These are phyloP conservation scores for Drosophila parthenogenetica DNA, from an alignment of 2,888 invertebrate genomes.

Conservation along the genomic window DNA sequence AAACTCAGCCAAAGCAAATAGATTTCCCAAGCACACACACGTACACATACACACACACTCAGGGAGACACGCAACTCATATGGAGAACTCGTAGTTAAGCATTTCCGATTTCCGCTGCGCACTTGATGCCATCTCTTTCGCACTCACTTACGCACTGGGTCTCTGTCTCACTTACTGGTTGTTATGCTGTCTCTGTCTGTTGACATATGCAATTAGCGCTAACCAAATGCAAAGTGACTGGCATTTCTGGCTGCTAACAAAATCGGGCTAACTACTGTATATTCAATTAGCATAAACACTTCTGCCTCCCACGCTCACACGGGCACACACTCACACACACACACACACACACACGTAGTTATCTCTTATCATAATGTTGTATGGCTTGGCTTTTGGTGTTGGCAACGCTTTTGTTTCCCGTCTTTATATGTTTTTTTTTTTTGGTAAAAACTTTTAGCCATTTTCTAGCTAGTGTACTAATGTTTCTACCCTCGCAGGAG, in stretches of 20 bases:
- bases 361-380: conserved; percentile 18
- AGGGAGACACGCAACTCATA: conserved; percentile 24
- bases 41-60: conserved; percentile 6
- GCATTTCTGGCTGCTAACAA: conserved; percentile 37
- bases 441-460: conserved; percentile 34
- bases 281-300: conserved; percentile 72
- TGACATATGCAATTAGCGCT: conserved; percentile 80
- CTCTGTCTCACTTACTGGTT: conserved; percentile 20
- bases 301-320: conserved; percentile 32
- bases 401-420: conserved; percentile 45
- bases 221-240: conserved; percentile 76
- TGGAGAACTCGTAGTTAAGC: conserved; percentile 68
- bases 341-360: conserved; percentile 35
- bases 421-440: conserved; percentile 5
- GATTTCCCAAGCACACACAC: conserved; percentile 29
- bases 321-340: conserved; percentile 16
- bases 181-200: conserved; percentile 59
- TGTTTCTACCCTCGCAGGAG: conserved; percentile 77
- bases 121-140: conserved; percentile 25
- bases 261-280: conserved; percentile 60
- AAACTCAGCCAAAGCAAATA: conserved; percentile 64
- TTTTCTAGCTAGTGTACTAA: conserved; percentile 47
- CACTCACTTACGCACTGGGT: conserved; percentile 40
- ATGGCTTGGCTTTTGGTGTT: conserved; percentile 67
- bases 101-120: conserved; percentile 75